Percentiles rank a stretch among this genome's conserved stretches.
Conservation (phyloP, 2,113 vertebrate genomes). For the Rafetus swinhoei region DNA sequence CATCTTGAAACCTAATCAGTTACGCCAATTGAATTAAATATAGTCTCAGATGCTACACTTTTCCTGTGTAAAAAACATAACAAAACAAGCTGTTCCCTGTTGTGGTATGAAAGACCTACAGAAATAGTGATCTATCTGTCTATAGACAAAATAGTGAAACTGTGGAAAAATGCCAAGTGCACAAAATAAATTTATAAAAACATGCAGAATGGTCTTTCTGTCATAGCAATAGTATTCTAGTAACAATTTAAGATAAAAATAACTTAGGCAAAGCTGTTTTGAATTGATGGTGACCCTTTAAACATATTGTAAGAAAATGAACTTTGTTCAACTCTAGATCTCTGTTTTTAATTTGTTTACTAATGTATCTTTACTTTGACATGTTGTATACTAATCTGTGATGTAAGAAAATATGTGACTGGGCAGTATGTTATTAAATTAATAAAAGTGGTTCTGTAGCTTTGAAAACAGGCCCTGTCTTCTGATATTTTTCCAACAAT, state of each 20-base stretch:
- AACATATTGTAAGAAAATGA: not conserved
- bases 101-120: not conserved
- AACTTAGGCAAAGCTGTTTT: not conserved
- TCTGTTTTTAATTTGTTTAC: not conserved
- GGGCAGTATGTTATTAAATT: not conserved
- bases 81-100: not conserved
- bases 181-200: not conserved
- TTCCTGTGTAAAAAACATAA: not conserved
- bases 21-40: not conserved
- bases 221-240: no score
- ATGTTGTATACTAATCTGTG: not conserved
- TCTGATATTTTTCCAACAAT: not conserved
- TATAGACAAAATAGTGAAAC: not conserved
- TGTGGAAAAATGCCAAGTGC: not conserved
- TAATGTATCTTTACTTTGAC: not conserved
- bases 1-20: not conserved
- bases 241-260: not conserved
- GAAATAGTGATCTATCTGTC: not conserved
- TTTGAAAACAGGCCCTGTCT: not conserved
- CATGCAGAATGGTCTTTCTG: not conserved
- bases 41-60: not conserved
- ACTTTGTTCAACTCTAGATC: accelerated
- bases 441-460: not conserved
- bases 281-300: not conserved
- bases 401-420: not conserved